Conservation (phyloP, 2,888 invertebrate genomes). For the Macroteleia sp. region DNA sequence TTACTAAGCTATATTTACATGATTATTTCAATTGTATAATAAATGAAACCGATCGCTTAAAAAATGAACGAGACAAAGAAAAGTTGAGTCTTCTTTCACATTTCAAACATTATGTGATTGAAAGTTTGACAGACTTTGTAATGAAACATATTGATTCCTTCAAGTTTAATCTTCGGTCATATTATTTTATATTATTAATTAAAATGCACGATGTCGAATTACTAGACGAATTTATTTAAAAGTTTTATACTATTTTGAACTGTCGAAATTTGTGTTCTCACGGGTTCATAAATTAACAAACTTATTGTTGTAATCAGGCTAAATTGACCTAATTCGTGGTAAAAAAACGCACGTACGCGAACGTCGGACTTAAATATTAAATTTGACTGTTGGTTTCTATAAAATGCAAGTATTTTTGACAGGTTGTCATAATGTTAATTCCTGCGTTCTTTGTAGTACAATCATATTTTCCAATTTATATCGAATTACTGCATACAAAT, state of each 20-base stretch:
- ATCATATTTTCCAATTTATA: constrained; percentile 27
- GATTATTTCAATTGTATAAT: not conserved
- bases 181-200: not conserved
- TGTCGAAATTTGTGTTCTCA: too few species aligned
- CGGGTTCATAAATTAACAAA: constrained; percentile 14
- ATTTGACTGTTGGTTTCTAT: not conserved
- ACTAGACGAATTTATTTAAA: constrained; percentile 14
- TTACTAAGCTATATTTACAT: not conserved
- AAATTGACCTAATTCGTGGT: constrained; percentile 22
- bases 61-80: constrained; percentile 1
- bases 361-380: constrained; percentile 19
- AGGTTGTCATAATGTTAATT: too few species aligned
- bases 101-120: not conserved
- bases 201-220: constrained; percentile 16
- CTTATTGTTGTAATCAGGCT: constrained; percentile 24
- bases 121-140: constrained; percentile 20
- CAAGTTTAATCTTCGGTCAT: constrained; percentile 10
- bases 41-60: not conserved
- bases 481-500: constrained; percentile 6
- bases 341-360: too few species aligned
- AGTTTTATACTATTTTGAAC: constrained; percentile 5
- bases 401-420: too few species aligned
- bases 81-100: not conserved
- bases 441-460: too few species aligned
- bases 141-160: constrained; percentile 27